Conservation (phyloP, 2,888 invertebrate genomes). For the Conus canariensis region DNA sequence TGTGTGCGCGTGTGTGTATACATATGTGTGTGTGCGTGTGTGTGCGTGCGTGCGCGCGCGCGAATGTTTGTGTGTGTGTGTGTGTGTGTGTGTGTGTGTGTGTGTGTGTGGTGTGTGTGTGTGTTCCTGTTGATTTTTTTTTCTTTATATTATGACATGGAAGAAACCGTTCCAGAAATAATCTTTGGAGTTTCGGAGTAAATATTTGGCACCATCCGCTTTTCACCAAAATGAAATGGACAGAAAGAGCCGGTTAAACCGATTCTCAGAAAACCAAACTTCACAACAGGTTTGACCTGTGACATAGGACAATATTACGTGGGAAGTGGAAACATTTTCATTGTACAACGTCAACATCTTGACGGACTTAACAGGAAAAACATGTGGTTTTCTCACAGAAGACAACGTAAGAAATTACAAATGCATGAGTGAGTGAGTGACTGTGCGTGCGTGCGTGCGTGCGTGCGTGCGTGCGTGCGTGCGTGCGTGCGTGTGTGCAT, state of each 20-base stretch:
- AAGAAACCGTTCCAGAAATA: too few species aligned
- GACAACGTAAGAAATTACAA: not conserved
- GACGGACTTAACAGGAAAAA: too few species aligned
- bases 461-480: not conserved
- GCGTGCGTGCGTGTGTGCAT: not conserved
- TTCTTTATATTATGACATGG: not conserved
- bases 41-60: not conserved
- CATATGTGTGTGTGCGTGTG: slow-evolving; percentile 6
- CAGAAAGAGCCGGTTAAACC: not conserved
- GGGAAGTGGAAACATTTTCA: not conserved
- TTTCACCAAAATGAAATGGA: too few species aligned
- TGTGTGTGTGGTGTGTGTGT: slow-evolving; percentile 8
- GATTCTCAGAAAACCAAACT: not conserved
- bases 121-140: not conserved
- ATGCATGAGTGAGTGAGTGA: not conserved
- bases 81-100: not conserved
- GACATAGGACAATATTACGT: not conserved
- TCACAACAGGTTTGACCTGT: too few species aligned
- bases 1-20: not conserved
- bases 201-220: too few species aligned
- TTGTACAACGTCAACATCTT: too few species aligned
- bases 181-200: too few species aligned
- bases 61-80: too few species aligned
- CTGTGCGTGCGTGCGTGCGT: not conserved
- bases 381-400: too few species aligned